Evolutionary conservation across 2,113 vertebrate species (phyloP), one percentile per base, ranked within the genome.

Genomic region (Nothobranchius kuhntae): DNA sequence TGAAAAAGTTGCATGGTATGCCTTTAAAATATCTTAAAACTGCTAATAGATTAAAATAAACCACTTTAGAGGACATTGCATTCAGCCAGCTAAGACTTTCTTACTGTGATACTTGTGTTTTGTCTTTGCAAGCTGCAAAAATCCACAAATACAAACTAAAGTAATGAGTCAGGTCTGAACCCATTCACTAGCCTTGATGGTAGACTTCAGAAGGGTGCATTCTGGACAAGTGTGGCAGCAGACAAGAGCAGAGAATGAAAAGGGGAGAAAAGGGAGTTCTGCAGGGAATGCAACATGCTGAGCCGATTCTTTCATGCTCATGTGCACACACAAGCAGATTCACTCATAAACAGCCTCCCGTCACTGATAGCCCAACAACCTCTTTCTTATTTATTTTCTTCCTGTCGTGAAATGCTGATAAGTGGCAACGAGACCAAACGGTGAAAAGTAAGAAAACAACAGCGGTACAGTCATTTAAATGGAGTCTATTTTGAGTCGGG

Each of bases 401-500:
- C 88, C 86, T 91, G 86, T 84, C 69, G 71, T 77, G 84, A 89
- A 66, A 61, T 45, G 69, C 80, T 63, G 83, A 87, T 90, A 91
- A 91, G 89, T 84, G 77, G 81, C 76, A 90, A 89, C 75, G 75
- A 90, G 82, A 90, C 83, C 85, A 90, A 89, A 90, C 77, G 65
- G 83, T 52, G 67, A 82, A 84, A 83, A 88, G 78, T 86, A 80
- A 86, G 68, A 88, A 92, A 92, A 93, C 90, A 92, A 91, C 90
- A 87, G 83, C 82, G 74, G 89, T 90, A 87, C 86, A 89, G 90
- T 91, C 88, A 78, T 93, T 93, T 91, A 92, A 93, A 91, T 83
- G 66, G 87, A 88, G 89, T 91, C 92, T 93, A 92, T 94, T 93
- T 93, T 89, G 86, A 92, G 90, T 88, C 89, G 65, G 91, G 91